phyloP scores from a whole-genome alignment of 1,140 invertebrate genomes.

The Brachionus plicatilis region DNA sequence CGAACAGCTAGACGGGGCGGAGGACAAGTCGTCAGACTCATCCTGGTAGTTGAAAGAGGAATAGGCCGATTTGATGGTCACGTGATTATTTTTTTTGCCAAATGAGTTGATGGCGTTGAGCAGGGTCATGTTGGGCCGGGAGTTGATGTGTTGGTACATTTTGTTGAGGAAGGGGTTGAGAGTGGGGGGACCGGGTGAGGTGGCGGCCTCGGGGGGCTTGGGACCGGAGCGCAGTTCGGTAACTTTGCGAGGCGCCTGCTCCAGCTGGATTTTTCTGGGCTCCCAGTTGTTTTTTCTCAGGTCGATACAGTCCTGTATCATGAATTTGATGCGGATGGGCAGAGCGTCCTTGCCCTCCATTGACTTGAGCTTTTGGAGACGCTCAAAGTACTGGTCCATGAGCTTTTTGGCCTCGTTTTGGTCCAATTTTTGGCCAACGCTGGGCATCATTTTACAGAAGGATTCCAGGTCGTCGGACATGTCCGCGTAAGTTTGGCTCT shows the following conservation, averaged over 20 bases:
- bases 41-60: neutral
- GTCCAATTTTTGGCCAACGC: constrained; percentile 63
- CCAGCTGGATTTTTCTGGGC: neutral
- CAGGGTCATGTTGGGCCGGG: neutral
- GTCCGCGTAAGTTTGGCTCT: constrained; percentile 61
- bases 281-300: constrained; percentile 59
- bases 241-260: neutral
- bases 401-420: neutral
- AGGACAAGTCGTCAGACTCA: neutral
- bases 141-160: constrained; percentile 2
- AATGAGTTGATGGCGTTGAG: neutral
- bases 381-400: constrained; percentile 30
- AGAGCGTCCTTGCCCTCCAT: neutral
- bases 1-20: neutral
- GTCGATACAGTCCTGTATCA: constrained; percentile 89
- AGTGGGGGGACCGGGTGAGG: neutral
- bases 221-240: neutral
- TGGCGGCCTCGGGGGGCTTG: neutral
- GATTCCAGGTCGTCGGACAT: constrained; percentile 76
- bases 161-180: neutral
- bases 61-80: neutral
- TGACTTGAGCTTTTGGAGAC: constrained; percentile 49
- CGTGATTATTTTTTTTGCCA: neutral
- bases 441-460: constrained; percentile 80
- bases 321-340: constrained; percentile 73